Evolutionary conservation across 2,888 invertebrate species (phyloP).

Genomic region (Temnothorax unifasciatus): DNA sequence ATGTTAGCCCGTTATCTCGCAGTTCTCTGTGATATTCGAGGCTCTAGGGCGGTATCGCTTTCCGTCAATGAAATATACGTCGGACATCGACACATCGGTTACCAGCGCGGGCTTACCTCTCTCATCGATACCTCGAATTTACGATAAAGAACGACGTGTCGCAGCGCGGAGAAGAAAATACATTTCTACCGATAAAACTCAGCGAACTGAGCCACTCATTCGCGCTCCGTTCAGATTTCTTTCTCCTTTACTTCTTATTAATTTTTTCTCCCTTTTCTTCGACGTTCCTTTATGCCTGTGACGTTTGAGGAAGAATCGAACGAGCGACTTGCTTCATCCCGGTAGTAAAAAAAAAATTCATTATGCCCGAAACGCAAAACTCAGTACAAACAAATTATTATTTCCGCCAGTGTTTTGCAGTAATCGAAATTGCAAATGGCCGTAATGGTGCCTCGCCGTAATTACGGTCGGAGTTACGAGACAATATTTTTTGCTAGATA

Average conservation of each 20-base stretch:
- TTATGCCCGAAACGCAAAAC: background rate
- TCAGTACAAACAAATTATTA: slow-evolving; percentile 26
- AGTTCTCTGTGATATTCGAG: slow-evolving; percentile 26
- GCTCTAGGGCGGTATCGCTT: slow-evolving; percentile 36
- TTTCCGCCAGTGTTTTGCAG: slow-evolving; percentile 20
- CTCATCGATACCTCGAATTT: slow-evolving; percentile 38
- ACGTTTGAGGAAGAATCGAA: background rate
- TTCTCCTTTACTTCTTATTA: background rate
- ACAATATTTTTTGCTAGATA: slow-evolving; percentile 38
- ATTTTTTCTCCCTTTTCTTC: background rate
- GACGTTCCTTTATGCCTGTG: background rate
- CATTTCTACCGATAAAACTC: background rate
- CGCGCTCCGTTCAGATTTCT: background rate
- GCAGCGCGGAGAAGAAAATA: slow-evolving; percentile 25
- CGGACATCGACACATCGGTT: slow-evolving; percentile 20
- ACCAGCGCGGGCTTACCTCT: slow-evolving; percentile 16
- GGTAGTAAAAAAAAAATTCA: background rate
- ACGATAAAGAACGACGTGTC: slow-evolving; percentile 37
- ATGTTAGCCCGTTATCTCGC: slow-evolving; percentile 52
- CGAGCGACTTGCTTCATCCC: background rate
- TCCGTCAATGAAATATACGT: slow-evolving; percentile 52
- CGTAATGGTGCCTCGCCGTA: background rate
- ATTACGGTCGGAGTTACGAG: slow-evolving; percentile 34
- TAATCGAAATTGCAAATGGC: slow-evolving; percentile 52
- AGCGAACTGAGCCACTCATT: background rate